Evolutionary conservation across 1,140 invertebrate species (phyloP), one percentile per base, ranked within the genome.

Genomic region (Anoplophora glabripennis): DNA sequence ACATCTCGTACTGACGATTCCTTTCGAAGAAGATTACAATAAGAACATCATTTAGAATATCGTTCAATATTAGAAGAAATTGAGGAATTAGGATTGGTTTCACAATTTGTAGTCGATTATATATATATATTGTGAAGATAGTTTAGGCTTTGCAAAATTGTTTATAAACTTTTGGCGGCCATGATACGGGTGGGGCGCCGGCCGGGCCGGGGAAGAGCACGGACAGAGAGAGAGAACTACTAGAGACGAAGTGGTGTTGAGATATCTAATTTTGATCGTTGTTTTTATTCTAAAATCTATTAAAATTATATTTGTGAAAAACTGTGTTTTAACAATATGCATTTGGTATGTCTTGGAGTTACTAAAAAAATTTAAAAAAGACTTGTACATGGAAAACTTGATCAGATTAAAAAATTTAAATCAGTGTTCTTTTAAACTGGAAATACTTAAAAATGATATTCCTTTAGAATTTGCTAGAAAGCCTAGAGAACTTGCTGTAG

Each of bases 391-490:
- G 51, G 51, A 10, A 53, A 53, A 12, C 34, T 7, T 40, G 51
- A 21, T 28, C 38, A 53, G 34, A 42, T 15, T 18, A 40, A 37
- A 53, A 21, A 15, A 40, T 14, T 38, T 53, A 28, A 17, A 17
- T 12, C 10, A 11, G 15, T 38, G 3, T 11, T 40, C 51, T 41
- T 18, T 17, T 34, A 52, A 41, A 59, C n/a, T 47, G n/a, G 18
- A 21, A 15, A 53, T 48, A 34, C 35, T 11, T 49, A 49, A 49
- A 12, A 34, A 33, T 15, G 28, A 10, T 53, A 61, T 67, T 42
- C 70, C 70, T 28, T 45, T 10, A n/a, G 70, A 75, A 61, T 69
- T 73, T 55, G 42, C 58, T 37, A 63, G 70, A 45, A 69, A 66
- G 64, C 67, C 66, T 21, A 52, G 68, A 49, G 3, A 12, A 34